Evolutionary conservation across 2,888 invertebrate species (phyloP).

Genomic region (Dicycla oo): DNA sequence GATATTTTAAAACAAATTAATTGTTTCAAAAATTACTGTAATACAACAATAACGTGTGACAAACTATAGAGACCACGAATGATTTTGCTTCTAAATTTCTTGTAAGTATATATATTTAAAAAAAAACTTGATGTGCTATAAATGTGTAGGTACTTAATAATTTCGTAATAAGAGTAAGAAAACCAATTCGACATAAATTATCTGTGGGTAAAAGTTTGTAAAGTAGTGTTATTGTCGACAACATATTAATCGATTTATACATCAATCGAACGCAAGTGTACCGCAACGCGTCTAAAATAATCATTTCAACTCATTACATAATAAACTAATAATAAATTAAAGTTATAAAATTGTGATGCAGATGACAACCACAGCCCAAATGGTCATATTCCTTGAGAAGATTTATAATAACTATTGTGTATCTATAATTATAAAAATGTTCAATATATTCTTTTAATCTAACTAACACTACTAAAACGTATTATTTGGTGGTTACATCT

Average conservation of each 20-base stretch:
- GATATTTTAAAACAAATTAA: too few relatives aligned
- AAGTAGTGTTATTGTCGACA: not conserved
- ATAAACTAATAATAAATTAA: conserved; percentile 66
- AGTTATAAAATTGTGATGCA: conserved; percentile 79
- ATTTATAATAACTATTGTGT: conserved; percentile 58
- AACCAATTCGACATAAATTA: too few relatives aligned
- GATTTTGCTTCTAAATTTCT: too few relatives aligned
- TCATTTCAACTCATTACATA: conserved; percentile 57
- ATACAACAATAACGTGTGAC: too few relatives aligned
- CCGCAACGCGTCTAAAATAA: conserved; percentile 49
- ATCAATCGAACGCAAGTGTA: conserved; percentile 40
- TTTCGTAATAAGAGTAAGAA: too few relatives aligned
- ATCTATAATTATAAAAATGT: conserved; percentile 64
- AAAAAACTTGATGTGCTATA: too few relatives aligned
- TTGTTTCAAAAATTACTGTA: too few relatives aligned
- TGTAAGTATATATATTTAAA: too few relatives aligned
- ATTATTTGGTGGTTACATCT: conserved; percentile 89
- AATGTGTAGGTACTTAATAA: too few relatives aligned
- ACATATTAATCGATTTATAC: conserved; percentile 24
- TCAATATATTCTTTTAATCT: conserved; percentile 66
- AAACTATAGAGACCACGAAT: too few relatives aligned
- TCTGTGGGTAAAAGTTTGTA: too few relatives aligned
- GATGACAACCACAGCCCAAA: conserved; percentile 82
- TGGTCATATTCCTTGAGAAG: conserved; percentile 64
- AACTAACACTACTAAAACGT: conserved; percentile 81